phyloP scores from a whole-genome alignment of 2,113 vertebrate genomes.

The Synchiropus splendidus region DNA sequence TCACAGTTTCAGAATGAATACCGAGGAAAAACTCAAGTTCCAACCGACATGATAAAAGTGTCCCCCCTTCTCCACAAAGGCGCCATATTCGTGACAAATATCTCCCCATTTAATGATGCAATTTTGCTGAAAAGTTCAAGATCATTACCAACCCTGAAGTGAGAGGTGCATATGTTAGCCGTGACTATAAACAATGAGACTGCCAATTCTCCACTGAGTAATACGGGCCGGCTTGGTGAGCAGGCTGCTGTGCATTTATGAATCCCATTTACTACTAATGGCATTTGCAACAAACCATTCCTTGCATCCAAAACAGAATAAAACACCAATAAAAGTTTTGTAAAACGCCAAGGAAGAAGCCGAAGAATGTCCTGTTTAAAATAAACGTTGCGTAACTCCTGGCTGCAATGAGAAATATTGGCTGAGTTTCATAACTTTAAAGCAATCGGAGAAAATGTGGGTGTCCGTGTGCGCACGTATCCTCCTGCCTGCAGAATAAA shows the following conservation, averaged over 20 bases:
- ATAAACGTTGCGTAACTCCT: no score
- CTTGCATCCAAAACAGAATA: conserved; percentile 15
- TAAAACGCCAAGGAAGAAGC: not conserved
- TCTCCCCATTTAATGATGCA: conserved; percentile 24
- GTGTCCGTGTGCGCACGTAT: no score
- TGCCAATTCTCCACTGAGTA: conserved; percentile 27
- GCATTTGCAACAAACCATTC: conserved; percentile 17
- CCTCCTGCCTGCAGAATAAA: no score
- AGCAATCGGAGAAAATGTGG: no score
- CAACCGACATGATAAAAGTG: conserved; percentile 3
- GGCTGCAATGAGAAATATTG: no score
- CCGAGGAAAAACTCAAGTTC: conserved; percentile 1
- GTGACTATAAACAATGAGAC: conserved; percentile 30
- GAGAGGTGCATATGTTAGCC: conserved; percentile 34
- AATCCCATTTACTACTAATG: conserved; percentile 22
- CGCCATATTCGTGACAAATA: conserved; percentile 14
- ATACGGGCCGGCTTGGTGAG: conserved; percentile 3
- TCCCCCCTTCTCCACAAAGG: not conserved
- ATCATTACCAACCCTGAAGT: conserved; percentile 31
- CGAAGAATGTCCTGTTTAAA: no score
- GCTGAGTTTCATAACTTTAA: no score
- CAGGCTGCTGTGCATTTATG: conserved; percentile 21
- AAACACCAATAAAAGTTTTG: conserved; percentile 15
- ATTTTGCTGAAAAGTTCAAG: conserved; percentile 30
- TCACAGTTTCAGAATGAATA: conserved; percentile 1